Evolutionary conservation across 2,888 invertebrate genomes (phyloP).

Genomic region (Prenolepis imparis): DNA sequence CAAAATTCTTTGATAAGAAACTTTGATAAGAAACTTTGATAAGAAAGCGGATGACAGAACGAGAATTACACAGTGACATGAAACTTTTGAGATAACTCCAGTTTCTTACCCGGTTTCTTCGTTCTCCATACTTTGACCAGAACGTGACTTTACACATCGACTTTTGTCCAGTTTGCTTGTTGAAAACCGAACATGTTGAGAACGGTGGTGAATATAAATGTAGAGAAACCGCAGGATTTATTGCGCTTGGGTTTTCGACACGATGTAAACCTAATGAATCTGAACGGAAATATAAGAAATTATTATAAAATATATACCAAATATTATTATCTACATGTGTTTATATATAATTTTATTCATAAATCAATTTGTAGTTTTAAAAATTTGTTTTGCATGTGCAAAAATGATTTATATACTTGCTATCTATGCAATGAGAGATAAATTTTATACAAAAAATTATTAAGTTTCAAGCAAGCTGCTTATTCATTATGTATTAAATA

Average conservation of each 20-base stretch:
- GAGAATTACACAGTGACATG: background rate
- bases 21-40: background rate
- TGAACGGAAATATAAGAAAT: slow-evolving; percentile 85
- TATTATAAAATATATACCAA: background rate
- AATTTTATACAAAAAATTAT: background rate
- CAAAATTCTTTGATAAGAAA: slow-evolving; percentile 25
- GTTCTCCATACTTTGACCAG: slow-evolving; percentile 96
- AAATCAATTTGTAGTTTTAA: slow-evolving; percentile 11
- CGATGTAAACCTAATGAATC: slow-evolving; percentile 98
- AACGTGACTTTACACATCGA: slow-evolving; percentile 93
- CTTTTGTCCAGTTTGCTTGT: slow-evolving; percentile 94
- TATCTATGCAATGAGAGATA: background rate
- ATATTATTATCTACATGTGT: background rate
- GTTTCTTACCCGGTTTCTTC: slow-evolving; percentile 89
- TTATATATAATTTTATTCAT: slow-evolving; percentile 13
- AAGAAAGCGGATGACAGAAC: background rate
- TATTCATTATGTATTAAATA: slow-evolving; percentile 12
- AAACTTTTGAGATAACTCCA: slow-evolving; percentile 33
- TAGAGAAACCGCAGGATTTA: slow-evolving; percentile 95
- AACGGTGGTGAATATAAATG: slow-evolving; percentile 99
- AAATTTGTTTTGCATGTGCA: background rate
- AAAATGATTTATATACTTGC: background rate
- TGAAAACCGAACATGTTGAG: slow-evolving; percentile 95
- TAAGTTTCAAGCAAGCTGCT: background rate
- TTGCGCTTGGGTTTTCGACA: slow-evolving; percentile 97